These are phyloP conservation scores for Pentalonia nigronervosa DNA, from an alignment of 1,140 invertebrate genomes.

Conservation along the genomic window DNA sequence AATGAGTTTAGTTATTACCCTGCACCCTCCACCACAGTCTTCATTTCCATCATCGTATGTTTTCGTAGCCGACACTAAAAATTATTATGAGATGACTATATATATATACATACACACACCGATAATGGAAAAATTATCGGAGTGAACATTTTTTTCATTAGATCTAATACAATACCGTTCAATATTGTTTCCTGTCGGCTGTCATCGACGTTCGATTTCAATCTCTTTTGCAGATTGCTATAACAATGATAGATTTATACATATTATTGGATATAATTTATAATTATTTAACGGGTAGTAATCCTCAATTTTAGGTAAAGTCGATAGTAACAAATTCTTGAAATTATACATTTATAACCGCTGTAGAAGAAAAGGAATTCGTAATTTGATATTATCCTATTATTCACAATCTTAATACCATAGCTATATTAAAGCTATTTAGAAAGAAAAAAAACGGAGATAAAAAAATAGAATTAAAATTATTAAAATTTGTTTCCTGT, in stretches of 20 bases:
- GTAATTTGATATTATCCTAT: background rate
- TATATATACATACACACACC: background rate
- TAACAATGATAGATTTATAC: constrained; percentile 38
- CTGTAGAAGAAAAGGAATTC: background rate
- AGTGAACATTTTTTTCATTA: constrained; percentile 54
- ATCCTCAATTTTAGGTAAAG: background rate
- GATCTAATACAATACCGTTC: background rate
- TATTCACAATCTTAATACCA: background rate
- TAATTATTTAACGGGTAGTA: background rate
- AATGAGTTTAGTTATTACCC: constrained; percentile 56
- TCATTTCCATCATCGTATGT: constrained; percentile 3
- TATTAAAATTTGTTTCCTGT: background rate
- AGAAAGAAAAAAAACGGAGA: too few species aligned
- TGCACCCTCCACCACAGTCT: background rate
- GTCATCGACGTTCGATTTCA: background rate
- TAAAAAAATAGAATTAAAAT: background rate
- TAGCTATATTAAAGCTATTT: background rate
- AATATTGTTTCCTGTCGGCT: constrained; percentile 25
- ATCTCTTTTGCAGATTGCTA: constrained; percentile 17
- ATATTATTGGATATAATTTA: background rate
- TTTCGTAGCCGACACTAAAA: constrained; percentile 46
- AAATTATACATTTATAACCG: background rate
- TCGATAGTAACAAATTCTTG: background rate
- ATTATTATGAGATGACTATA: constrained; percentile 43
- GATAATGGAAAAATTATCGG: constrained; percentile 56